A percentile compares a stretch with the other conserved stretches of the same genome.
Conservation (phyloP, 2,888 invertebrate species). For the Sepiola atlantica region DNA sequence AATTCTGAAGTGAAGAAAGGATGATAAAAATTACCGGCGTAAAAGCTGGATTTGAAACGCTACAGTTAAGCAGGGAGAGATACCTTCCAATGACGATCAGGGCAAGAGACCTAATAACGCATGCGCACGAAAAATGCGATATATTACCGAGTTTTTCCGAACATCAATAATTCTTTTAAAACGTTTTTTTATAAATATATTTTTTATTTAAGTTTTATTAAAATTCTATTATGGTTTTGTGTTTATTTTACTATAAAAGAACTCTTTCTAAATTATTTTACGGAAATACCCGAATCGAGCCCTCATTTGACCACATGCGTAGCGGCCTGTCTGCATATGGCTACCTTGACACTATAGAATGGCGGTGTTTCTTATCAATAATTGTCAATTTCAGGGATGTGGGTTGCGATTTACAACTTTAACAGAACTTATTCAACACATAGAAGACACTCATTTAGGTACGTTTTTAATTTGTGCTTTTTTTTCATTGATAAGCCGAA, state of each 20-base stretch:
- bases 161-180: not conserved
- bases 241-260: not conserved
- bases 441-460: conserved; percentile 91
- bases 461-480: conserved; percentile 69
- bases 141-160: not conserved
- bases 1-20: not conserved
- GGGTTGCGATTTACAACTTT: conserved; percentile 87
- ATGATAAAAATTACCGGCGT: conserved; percentile 39
- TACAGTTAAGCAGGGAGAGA: not conserved
- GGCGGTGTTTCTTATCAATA: conserved; percentile 92
- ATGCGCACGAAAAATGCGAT: not conserved
- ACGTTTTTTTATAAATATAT: not conserved
- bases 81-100: conserved; percentile 32
- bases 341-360: conserved; percentile 75
- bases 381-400: conserved; percentile 91
- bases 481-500: not conserved
- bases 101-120: conserved; percentile 38
- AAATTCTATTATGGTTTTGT: not conserved
- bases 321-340: conserved; percentile 45
- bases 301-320: conserved; percentile 42
- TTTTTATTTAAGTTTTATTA: not conserved
- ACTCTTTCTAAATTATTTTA: not conserved
- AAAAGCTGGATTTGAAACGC: conserved; percentile 13
- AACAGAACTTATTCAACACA: conserved; percentile 88
- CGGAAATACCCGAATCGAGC: not conserved